Conservation (phyloP, 2,797 vertebrate species). For the Periparus ater region DNA sequence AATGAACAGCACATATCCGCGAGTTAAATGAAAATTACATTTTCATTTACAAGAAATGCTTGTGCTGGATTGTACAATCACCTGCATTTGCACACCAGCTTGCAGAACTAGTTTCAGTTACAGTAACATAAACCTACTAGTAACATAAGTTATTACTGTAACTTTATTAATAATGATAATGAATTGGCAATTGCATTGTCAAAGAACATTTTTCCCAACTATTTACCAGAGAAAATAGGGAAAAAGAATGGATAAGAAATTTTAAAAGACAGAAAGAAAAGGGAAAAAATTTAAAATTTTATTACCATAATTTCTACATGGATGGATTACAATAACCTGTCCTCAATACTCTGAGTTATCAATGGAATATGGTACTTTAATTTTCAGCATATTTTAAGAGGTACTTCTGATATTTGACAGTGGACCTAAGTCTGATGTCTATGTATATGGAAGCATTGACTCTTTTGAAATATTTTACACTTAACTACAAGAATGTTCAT, state of each 20-base stretch:
- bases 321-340: neutral
- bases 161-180: neutral
- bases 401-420: slow-evolving; percentile 16
- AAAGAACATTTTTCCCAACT: neutral
- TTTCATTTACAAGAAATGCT: neutral
- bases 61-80: neutral
- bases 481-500: slow-evolving; percentile 25
- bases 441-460: slow-evolving; percentile 6
- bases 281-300: accelerated
- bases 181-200: neutral
- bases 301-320: neutral
- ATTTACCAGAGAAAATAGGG: neutral
- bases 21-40: neutral
- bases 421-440: neutral
- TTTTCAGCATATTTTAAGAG: slow-evolving; percentile 17
- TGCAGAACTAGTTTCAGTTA: neutral
- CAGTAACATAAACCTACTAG: neutral
- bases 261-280: neutral
- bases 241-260: neutral
- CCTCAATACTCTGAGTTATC: neutral
- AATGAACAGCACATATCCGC: neutral
- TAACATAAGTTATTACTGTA: neutral
- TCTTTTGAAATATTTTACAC: slow-evolving; percentile 44
- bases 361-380: neutral
- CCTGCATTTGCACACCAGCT: neutral